These are phyloP conservation scores for Nematolebias whitei DNA, from an alignment of 2,113 vertebrate genomes.

Conservation along the genomic window DNA sequence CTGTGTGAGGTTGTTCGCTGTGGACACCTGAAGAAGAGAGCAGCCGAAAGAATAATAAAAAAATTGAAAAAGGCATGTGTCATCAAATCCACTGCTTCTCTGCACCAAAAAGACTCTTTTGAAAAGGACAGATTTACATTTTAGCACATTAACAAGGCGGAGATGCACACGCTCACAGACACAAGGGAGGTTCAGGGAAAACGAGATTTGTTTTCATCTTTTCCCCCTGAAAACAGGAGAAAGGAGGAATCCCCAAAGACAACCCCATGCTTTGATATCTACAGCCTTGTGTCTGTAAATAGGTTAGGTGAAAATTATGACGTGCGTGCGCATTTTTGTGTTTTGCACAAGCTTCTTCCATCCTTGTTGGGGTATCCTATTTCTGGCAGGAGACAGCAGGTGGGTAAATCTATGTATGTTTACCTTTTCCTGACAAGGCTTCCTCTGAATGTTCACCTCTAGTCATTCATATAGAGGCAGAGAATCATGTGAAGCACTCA, in stretches of 20 bases:
- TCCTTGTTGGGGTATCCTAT: constrained; percentile 33
- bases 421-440: constrained; percentile 48
- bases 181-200: constrained; percentile 47
- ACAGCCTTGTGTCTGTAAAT: constrained; percentile 69
- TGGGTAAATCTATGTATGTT: constrained; percentile 41
- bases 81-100: constrained; percentile 48
- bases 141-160: constrained; percentile 68
- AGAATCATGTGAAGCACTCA: constrained; percentile 31
- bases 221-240: constrained; percentile 70
- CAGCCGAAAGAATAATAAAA: no score
- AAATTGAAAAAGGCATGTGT: no score
- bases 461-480: constrained; percentile 41
- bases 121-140: constrained; percentile 69
- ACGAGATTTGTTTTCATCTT: constrained; percentile 61
- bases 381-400: constrained; percentile 38
- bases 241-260: constrained; percentile 67
- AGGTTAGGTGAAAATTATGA: constrained; percentile 58
- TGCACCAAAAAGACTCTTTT: constrained; percentile 37
- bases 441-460: constrained; percentile 33
- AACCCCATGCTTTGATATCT: constrained; percentile 67
- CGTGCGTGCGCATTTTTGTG: constrained; percentile 11
- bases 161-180: constrained; percentile 27
- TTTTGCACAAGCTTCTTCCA: constrained; percentile 34
- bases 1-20: no score
- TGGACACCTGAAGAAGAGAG: no score